phyloP scores from a whole-genome alignment of 2,797 vertebrate species.

The Enteromius argenteus region DNA sequence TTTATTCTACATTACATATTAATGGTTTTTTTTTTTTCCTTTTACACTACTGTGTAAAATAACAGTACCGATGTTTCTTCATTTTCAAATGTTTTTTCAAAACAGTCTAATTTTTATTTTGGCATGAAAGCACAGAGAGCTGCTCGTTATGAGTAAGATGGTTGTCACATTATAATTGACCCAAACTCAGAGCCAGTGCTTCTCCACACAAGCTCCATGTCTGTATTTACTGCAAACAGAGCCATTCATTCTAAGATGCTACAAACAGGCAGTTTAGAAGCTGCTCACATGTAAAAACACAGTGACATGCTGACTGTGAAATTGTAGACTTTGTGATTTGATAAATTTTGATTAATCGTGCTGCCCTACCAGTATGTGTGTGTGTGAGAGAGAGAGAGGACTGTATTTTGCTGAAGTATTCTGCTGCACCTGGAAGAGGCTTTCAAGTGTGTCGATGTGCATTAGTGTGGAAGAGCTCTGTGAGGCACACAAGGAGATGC shows the following conservation, averaged over 20 bases:
- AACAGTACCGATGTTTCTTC: background rate
- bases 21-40: background rate
- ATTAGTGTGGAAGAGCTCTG: constrained; percentile 54
- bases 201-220: background rate
- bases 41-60: too few species aligned
- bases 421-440: constrained; percentile 38
- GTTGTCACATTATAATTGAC: background rate
- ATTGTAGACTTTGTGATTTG: background rate
- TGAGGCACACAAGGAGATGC: constrained; percentile 39
- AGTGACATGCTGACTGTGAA: background rate
- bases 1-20: background rate
- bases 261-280: background rate
- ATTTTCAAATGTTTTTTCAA: background rate
- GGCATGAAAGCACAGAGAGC: background rate
- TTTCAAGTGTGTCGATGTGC: constrained; percentile 55
- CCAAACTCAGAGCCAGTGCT: background rate
- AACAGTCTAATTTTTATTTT: background rate
- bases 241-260: background rate
- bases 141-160: background rate
- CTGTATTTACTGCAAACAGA: background rate
- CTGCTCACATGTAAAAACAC: background rate
- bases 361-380: background rate
- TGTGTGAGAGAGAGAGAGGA: background rate
- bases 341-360: background rate
- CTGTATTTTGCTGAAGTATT: constrained; percentile 10